Conservation (phyloP, 2,113 vertebrate species). For the Centropus bengalensis region DNA sequence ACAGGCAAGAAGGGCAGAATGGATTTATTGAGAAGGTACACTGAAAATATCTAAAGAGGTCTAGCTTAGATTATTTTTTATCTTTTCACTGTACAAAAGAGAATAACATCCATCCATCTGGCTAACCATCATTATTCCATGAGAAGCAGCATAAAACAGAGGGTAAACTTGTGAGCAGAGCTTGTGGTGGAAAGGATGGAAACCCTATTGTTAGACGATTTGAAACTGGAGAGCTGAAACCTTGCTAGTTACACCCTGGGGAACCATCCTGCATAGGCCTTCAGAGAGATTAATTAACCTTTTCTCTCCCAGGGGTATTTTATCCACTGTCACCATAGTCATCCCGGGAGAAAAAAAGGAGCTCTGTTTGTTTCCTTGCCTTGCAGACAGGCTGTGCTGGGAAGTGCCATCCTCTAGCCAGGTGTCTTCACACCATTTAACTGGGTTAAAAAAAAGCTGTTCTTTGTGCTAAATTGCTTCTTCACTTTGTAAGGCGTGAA, state of each 20-base stretch:
- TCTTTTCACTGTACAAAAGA: background rate
- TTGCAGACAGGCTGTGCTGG: slow-evolving; percentile 41
- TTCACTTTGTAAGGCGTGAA: slow-evolving; percentile 56
- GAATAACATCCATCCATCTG: background rate
- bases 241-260: background rate
- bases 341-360: background rate
- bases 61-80: background rate
- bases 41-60: background rate
- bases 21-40: background rate
- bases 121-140: background rate
- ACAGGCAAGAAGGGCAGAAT: background rate
- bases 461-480: slow-evolving; percentile 70
- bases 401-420: slow-evolving; percentile 70
- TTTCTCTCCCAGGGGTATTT: slow-evolving; percentile 6
- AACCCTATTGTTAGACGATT: background rate
- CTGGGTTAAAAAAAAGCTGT: slow-evolving; percentile 62
- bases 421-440: slow-evolving; percentile 76
- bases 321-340: background rate
- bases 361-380: background rate
- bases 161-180: background rate
- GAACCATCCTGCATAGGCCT: background rate
- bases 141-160: background rate
- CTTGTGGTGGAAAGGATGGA: background rate
- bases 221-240: background rate
- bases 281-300: slow-evolving; percentile 19